These are phyloP conservation scores for Andrena bucephala DNA, from an alignment of 2,888 invertebrate genomes.

Conservation along the genomic window DNA sequence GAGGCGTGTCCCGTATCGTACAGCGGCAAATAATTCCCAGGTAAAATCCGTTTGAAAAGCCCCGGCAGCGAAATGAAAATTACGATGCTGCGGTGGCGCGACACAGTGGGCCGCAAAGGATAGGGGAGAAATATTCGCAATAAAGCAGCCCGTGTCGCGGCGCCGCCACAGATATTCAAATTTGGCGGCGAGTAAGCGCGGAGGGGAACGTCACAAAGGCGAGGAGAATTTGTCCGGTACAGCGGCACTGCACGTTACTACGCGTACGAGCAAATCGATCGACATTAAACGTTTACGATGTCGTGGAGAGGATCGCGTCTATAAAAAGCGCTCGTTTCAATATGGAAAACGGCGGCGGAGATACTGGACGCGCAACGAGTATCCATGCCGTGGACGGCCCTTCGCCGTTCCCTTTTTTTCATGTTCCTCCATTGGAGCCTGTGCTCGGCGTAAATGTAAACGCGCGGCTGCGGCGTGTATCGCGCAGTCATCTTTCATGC, in stretches of 20 bases:
- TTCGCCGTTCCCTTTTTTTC: slow-evolving; percentile 2
- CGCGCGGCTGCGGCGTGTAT: slow-evolving; percentile 30
- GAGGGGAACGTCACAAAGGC: neutral
- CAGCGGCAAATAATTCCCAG: neutral
- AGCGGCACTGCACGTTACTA: slow-evolving; percentile 40
- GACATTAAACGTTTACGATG: slow-evolving; percentile 66
- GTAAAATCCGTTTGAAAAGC: slow-evolving; percentile 8
- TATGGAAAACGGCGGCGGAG: slow-evolving; percentile 19
- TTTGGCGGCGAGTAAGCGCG: slow-evolving; percentile 3
- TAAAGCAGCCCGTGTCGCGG: neutral
- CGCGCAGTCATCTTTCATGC: slow-evolving; percentile 65
- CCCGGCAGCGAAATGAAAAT: neutral
- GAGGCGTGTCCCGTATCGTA: neutral
- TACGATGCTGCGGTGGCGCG: neutral
- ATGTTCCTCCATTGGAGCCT: slow-evolving; percentile 51
- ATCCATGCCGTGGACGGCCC: neutral
- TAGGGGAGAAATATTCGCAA: neutral
- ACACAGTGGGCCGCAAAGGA: slow-evolving; percentile 7
- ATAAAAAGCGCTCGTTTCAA: slow-evolving; percentile 33
- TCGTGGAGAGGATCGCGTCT: slow-evolving; percentile 35
- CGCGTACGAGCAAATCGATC: slow-evolving; percentile 59
- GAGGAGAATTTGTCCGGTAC: slow-evolving; percentile 15
- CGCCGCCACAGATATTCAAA: slow-evolving; percentile 31
- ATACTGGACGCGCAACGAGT: neutral
- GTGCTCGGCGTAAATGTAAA: slow-evolving; percentile 53